These are phyloP conservation scores for Micromys minutus DNA, from an alignment of 2,113 vertebrate species.

Conservation along the genomic window DNA sequence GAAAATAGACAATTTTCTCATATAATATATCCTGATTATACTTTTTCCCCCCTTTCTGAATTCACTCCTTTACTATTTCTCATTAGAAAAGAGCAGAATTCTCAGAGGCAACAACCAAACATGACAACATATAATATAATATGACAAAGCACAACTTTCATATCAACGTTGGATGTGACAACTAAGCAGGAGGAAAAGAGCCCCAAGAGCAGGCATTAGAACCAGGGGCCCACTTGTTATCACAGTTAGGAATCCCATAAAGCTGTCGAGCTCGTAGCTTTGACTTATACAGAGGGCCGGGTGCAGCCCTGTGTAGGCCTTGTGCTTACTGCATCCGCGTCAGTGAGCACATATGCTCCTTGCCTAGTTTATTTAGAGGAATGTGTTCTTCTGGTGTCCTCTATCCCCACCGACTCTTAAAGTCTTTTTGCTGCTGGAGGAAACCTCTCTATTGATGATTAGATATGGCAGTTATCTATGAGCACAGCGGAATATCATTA, in stretches of 20 bases:
- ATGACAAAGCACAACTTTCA: not conserved
- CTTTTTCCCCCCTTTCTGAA: not conserved
- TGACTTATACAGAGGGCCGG: not conserved
- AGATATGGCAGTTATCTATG: not conserved
- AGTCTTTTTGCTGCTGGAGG: not conserved
- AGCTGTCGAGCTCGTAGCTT: not conserved
- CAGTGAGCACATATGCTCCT: not conserved
- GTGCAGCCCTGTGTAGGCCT: no score
- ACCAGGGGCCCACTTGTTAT: not conserved
- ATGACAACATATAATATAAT: not conserved
- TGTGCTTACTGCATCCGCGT: not conserved
- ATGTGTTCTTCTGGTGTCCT: not conserved
- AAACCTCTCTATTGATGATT: not conserved
- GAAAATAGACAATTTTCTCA: not conserved
- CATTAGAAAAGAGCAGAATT: not conserved
- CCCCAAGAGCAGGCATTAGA: not conserved
- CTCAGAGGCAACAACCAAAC: not conserved
- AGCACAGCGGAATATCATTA: not conserved
- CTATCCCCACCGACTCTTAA: not conserved
- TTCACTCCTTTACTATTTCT: not conserved
- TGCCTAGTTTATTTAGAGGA: not conserved
- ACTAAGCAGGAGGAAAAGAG: not conserved
- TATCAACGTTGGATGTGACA: not conserved
- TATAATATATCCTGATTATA: not conserved
- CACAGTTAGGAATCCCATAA: not conserved